Percentiles rank a stretch among this genome's conserved stretches.
Evolutionary conservation across 2,113 vertebrate genomes (phyloP).

Genomic region (Verasper variegatus): DNA sequence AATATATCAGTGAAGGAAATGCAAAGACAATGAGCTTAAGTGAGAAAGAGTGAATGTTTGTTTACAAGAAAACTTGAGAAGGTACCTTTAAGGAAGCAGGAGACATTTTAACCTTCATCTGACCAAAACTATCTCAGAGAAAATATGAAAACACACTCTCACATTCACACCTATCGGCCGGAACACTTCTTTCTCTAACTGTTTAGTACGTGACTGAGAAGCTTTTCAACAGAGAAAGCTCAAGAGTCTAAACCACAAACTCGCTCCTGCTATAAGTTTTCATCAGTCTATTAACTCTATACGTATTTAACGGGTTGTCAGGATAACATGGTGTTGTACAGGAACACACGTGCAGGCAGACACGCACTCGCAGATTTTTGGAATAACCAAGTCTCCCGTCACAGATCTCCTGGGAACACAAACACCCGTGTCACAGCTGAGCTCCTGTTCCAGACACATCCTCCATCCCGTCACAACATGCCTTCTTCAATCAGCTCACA

Average conservation of each 20-base stretch:
- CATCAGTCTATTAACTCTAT: not conserved
- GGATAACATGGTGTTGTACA: not conserved
- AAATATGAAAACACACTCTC: too few species aligned
- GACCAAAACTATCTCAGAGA: too few species aligned
- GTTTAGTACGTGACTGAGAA: too few species aligned
- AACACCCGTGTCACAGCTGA: conserved; percentile 53
- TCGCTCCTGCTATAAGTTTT: not conserved
- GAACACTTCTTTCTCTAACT: too few species aligned
- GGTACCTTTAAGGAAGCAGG: too few species aligned
- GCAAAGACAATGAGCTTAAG: not conserved
- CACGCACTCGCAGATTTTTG: conserved; percentile 43
- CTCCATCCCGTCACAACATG: conserved; percentile 66
- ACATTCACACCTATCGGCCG: too few species aligned
- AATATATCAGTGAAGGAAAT: too few species aligned
- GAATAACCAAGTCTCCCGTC: conserved; percentile 52
- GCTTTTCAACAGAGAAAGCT: too few species aligned
- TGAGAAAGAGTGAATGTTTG: too few species aligned
- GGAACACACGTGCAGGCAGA: conserved; percentile 5
- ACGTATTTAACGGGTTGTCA: not conserved
- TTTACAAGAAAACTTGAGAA: too few species aligned
- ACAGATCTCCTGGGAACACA: conserved; percentile 31
- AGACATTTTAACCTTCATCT: too few species aligned
- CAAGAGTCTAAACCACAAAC: too few species aligned
- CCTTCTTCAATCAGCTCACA: conserved; percentile 71
- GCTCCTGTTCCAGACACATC: conserved; percentile 67